These are phyloP conservation scores for Drosophila sp. DNA, from an alignment of 1,140 invertebrate genomes.

Conservation along the genomic window DNA sequence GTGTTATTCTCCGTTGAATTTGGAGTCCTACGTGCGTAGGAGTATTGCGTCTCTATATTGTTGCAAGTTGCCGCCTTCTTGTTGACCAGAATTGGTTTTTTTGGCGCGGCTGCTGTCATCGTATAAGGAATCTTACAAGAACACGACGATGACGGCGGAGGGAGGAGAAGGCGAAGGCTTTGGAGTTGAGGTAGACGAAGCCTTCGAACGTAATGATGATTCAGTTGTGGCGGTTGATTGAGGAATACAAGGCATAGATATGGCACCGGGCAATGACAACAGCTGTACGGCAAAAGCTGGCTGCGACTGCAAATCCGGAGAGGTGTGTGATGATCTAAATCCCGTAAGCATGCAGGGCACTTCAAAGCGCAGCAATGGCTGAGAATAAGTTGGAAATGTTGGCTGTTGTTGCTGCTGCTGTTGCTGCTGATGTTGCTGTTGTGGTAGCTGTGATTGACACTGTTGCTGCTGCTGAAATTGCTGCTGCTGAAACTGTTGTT, in stretches of 20 bases:
- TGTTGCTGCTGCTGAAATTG: neutral
- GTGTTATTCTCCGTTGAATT: neutral
- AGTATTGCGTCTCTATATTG: neutral
- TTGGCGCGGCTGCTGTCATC: neutral
- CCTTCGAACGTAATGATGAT: neutral
- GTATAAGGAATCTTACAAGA: neutral
- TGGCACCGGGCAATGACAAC: conserved; percentile 4
- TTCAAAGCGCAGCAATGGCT: conserved; percentile 36
- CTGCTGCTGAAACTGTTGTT: too few relatives aligned
- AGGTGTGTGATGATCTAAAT: neutral
- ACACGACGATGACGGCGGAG: neutral
- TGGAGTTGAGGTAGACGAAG: neutral
- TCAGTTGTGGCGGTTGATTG: neutral
- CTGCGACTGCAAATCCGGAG: neutral
- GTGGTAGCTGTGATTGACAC: neutral
- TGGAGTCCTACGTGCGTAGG: neutral
- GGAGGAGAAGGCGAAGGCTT: too few relatives aligned
- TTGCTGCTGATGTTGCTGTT: conserved; percentile 4
- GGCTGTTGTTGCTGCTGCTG: neutral
- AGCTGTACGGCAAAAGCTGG: conserved; percentile 33
- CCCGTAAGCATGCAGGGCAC: conserved; percentile 39
- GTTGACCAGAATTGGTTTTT: neutral
- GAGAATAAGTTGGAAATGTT: conserved; percentile 9
- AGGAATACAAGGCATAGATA: neutral
- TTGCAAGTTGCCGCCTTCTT: neutral